Base-by-base conservation (phyloP, 92 coral and sea anemone genomes). In the Porites lobata region DNA sequence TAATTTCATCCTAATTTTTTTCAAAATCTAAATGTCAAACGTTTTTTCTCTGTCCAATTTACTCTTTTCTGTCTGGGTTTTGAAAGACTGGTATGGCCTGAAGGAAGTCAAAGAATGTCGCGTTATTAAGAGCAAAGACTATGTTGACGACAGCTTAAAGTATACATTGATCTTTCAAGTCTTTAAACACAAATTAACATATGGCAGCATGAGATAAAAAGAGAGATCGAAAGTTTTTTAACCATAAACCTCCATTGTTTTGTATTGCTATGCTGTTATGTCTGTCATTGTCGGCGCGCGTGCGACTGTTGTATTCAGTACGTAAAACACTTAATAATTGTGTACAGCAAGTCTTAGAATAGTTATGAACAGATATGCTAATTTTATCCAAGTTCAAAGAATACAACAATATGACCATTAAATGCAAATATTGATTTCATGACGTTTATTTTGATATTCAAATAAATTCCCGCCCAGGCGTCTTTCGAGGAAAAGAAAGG, bases 61-160 rank as follows among this genome's bases (percentile, higher is more conserved):
- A 20, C 58, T 78, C 38, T 62, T 62, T 52, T 78, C 15, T 29
- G 47, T 61, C 38, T 65, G 38, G 20, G 65, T 2, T 15, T 8
- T 7, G 32, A 65, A 65, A 53, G n/a, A 65, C 47, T 8, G 20
- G 13, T 38, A 38, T 38, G 47, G 47, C 47, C 6, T 38, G 47
- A 38, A 65, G 64, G 84, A 52, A 65, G 50, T 76, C 17, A 10
- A 78, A 32, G 81, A 77, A 59, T 77, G 69, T 59, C 17, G 13
- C 19, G 8, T 50, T 62, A 32, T 61, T 50, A 9, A 67, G 29
- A 65, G 63, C 65, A 58, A n/a, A 43, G 61, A 79, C 53, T 79
- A 63, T 20, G 73, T n/a, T 80, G 84, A 65, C 75, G 53, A 80
- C 75, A 66, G 74, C 58, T 21, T 11, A 67, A 80, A 10, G 72